phyloP scores from a whole-genome alignment of 2,888 invertebrate species.

The Eupsilia transversa region DNA sequence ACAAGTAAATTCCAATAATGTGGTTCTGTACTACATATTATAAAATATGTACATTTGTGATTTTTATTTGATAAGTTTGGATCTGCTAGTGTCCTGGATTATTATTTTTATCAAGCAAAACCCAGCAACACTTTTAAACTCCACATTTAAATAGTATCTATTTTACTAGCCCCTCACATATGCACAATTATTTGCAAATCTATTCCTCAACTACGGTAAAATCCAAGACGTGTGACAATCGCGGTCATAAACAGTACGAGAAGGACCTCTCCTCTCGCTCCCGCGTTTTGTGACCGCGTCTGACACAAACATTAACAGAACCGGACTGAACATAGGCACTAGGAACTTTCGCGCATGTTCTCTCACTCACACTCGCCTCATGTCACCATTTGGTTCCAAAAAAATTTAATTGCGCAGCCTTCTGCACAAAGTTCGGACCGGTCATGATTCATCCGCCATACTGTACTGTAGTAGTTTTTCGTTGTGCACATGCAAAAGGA shows the following conservation, averaged over 20 bases:
- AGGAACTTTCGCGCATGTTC: too few species aligned
- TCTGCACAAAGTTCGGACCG: not conserved
- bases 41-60: constrained; percentile 55
- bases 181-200: constrained; percentile 12
- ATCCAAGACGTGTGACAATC: not conserved
- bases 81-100: constrained; percentile 4
- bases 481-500: constrained; percentile 4
- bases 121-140: not conserved
- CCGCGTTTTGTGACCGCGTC: not conserved
- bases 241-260: not conserved
- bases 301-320: not conserved
- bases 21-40: constrained; percentile 42
- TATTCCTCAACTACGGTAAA: not conserved
- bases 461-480: not conserved
- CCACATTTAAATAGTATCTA: constrained; percentile 28
- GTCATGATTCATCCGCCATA: not conserved
- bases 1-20: constrained; percentile 38
- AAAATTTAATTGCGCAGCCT: not conserved
- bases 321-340: too few species aligned
- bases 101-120: not conserved
- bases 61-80: not conserved
- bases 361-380: too few species aligned
- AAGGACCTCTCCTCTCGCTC: not conserved
- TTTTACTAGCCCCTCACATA: constrained; percentile 18
- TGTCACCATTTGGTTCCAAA: not conserved